Evolutionary conservation across 2,888 invertebrate genomes (phyloP), one percentile per base, ranked within the genome.

Genomic region (Gibbula magus): DNA sequence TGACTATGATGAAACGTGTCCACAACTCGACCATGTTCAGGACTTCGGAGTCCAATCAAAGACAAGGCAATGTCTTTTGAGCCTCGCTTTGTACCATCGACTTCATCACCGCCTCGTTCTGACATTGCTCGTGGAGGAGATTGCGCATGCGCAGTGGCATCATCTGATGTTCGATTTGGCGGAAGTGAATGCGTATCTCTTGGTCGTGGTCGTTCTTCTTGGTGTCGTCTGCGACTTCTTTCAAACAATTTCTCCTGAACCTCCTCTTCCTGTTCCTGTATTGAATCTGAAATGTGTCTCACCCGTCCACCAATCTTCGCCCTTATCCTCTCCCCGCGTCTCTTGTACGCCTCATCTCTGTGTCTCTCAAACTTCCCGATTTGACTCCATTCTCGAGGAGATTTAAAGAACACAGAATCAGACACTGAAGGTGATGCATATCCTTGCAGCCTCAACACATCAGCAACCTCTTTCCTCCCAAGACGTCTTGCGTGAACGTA

Each of bases 401-500:
- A 87, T 61, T 88, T 85, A 79, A 88, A 89, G 5, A 81, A 83
- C 35, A 81, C 84, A 39, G 78, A 77, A 76, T 90, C 90, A 0
- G 85, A 84, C 74, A 88, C 87, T 1, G 85, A 84, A 2, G 83
- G 85, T 56, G 86, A 84, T 0, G 89, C 89, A 8, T 81, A 83
- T 3, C 91, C 91, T 39, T 88, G 86, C 13, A 84, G 78, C 18
- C 80, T 77, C 0, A 90, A 81, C n/a, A 90, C 79, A 20, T 86
- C 84, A 2, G 87, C 87, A 18, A 91, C 86, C 20, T 86, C 83
- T n/a, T 82, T 82, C 73, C 86, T 86, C 0, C 90, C 90, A 2
- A 91, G 86, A 4, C 90, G 78, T 70, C 87, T 88, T 4, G 91
- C 91, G 77, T 90, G 88, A 13, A 91, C 81, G 67, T 90, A 91